Conservation (phyloP, 2,888 invertebrate genomes). For the Sicus ferrugineus region DNA sequence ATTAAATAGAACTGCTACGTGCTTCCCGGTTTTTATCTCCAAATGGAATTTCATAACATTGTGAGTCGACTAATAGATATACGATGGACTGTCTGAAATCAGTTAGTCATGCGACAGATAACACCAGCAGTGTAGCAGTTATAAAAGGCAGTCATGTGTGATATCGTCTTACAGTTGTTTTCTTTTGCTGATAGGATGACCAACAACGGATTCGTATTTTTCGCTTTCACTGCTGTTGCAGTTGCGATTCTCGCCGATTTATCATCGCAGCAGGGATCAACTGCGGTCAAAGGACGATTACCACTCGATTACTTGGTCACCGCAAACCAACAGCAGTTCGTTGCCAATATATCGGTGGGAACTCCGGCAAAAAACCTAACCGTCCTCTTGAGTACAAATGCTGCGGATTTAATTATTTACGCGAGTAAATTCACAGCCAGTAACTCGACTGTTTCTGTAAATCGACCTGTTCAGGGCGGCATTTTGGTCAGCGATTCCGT, state of each 20-base stretch:
- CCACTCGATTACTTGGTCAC: slow-evolving; percentile 64
- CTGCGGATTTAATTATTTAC: slow-evolving; percentile 56
- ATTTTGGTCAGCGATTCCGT: neutral
- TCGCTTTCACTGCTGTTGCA: neutral
- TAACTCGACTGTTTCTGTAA: neutral
- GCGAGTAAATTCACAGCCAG: neutral
- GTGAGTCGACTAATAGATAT: too few relatives aligned
- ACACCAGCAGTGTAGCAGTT: slow-evolving; percentile 32
- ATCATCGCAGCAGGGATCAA: too few relatives aligned
- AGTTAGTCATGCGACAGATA: too few relatives aligned
- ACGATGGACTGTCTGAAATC: too few relatives aligned
- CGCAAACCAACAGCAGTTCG: slow-evolving; percentile 94
- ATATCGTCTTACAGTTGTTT: slow-evolving; percentile 3
- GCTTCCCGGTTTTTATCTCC: too few relatives aligned
- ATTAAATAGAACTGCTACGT: too few relatives aligned
- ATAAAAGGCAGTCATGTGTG: slow-evolving; percentile 34
- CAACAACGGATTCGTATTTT: neutral
- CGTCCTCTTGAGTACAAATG: slow-evolving; percentile 87
- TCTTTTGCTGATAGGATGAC: neutral
- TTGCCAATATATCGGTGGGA: slow-evolving; percentile 89
- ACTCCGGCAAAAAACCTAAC: slow-evolving; percentile 88
- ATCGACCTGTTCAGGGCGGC: neutral
- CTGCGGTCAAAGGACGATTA: neutral
- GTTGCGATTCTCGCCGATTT: neutral
- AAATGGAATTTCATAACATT: too few relatives aligned